Conservation (phyloP, 1,140 invertebrate species). For the Propsilocerus akamusi region DNA sequence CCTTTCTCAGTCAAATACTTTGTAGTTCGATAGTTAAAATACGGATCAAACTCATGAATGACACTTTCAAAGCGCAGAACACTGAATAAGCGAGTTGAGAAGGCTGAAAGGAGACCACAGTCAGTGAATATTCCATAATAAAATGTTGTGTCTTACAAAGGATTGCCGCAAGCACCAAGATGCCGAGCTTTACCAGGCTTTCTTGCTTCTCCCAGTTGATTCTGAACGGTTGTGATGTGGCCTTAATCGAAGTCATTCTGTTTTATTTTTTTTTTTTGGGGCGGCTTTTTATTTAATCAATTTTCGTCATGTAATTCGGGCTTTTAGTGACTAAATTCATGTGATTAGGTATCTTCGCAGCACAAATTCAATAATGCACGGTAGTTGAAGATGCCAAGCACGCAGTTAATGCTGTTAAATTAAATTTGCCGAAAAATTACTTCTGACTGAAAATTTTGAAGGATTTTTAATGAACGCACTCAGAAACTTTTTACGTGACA, state of each 20-base stretch:
- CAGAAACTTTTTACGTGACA: too few relatives aligned
- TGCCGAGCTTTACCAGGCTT: slow-evolving; percentile 78
- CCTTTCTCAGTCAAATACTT: slow-evolving; percentile 87
- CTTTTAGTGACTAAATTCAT: not conserved
- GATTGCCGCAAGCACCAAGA: slow-evolving; percentile 79
- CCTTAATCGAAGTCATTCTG: not conserved
- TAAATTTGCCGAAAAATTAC: too few relatives aligned
- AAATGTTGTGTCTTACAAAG: slow-evolving; percentile 55
- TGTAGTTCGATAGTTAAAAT: slow-evolving; percentile 96
- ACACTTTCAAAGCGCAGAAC: slow-evolving; percentile 95
- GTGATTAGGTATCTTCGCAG: not conserved
- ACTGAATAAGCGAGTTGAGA: slow-evolving; percentile 86
- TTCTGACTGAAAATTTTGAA: too few relatives aligned
- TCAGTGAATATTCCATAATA: not conserved
- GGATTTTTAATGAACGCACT: too few relatives aligned
- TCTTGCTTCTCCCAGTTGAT: slow-evolving; percentile 65
- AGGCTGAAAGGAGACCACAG: slow-evolving; percentile 48
- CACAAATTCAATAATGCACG: not conserved
- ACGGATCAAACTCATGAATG: slow-evolving; percentile 98
- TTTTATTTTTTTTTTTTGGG: not conserved
- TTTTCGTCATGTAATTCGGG: not conserved
- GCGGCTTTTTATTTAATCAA: not conserved
- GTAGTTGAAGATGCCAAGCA: not conserved
- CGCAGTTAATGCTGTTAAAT: not conserved
- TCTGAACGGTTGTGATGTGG: not conserved